These are phyloP conservation scores for Monochamus alternatus DNA, from an alignment of 2,888 invertebrate genomes.

Conservation along the genomic window DNA sequence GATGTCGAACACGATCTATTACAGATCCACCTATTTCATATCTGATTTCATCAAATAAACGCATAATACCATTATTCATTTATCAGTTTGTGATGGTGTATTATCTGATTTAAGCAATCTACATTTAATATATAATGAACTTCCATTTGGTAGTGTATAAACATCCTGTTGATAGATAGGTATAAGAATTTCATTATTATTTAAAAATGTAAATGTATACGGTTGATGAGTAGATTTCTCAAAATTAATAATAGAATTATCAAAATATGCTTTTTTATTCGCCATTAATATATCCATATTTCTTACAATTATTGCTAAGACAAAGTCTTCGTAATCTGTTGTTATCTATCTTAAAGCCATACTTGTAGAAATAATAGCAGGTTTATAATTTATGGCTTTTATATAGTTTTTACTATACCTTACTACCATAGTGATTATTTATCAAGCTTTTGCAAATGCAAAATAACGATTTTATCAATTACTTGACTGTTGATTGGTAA, in stretches of 20 bases:
- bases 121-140: not conserved
- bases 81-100: no score
- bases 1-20: not conserved
- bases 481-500: conserved; percentile 20
- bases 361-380: not conserved
- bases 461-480: conserved; percentile 33
- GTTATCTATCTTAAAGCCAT: not conserved
- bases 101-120: no score
- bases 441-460: conserved; percentile 27
- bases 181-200: conserved; percentile 64
- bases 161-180: conserved; percentile 47
- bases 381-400: no score
- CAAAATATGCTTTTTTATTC: no score
- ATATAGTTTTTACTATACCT: not conserved
- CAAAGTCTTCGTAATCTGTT: not conserved
- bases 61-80: no score
- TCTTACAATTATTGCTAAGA: conserved; percentile 28
- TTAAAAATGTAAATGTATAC: conserved; percentile 53
- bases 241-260: no score
- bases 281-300: conserved; percentile 52
- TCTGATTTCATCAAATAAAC: no score
- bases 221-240: conserved; percentile 54
- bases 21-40: conserved; percentile 50
- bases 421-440: not conserved
- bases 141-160: not conserved